Percentiles rank a stretch among this genome's conserved stretches.
These are phyloP conservation scores for Dissostichus mawsoni DNA, from an alignment of 2,113 vertebrate species.

Conservation along the genomic window DNA sequence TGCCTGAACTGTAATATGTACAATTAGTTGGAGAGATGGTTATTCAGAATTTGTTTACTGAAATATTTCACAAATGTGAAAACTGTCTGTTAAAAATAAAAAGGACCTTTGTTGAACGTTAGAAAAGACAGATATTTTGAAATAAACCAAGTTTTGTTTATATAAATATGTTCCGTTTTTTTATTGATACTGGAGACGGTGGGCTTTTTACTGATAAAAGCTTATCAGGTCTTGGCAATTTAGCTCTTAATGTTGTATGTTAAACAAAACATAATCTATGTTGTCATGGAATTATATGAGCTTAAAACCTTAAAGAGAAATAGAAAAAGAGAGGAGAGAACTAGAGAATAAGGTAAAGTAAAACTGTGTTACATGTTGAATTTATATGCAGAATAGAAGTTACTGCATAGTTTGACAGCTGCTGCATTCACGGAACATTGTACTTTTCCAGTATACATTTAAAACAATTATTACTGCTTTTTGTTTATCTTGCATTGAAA, in stretches of 20 bases:
- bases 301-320: too few species aligned
- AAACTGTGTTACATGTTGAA: too few species aligned
- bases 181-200: neutral
- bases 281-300: too few species aligned
- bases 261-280: neutral
- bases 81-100: constrained; percentile 14
- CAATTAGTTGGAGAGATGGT: constrained; percentile 39
- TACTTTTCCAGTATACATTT: too few species aligned
- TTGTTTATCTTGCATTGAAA: too few species aligned
- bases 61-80: constrained; percentile 25
- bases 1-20: constrained; percentile 53
- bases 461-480: too few species aligned
- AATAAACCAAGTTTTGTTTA: constrained; percentile 60
- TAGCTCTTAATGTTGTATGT: neutral
- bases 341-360: too few species aligned
- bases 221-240: neutral
- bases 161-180: constrained; percentile 3
- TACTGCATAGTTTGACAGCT: too few species aligned
- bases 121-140: constrained; percentile 38
- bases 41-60: constrained; percentile 38
- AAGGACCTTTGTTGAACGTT: constrained; percentile 37
- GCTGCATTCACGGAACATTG: too few species aligned
- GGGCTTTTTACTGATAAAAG: neutral
- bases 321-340: too few species aligned
- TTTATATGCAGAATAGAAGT: too few species aligned